Base-by-base conservation (phyloP, 2,113 vertebrate species). In the Crypturellus undulatus region DNA sequence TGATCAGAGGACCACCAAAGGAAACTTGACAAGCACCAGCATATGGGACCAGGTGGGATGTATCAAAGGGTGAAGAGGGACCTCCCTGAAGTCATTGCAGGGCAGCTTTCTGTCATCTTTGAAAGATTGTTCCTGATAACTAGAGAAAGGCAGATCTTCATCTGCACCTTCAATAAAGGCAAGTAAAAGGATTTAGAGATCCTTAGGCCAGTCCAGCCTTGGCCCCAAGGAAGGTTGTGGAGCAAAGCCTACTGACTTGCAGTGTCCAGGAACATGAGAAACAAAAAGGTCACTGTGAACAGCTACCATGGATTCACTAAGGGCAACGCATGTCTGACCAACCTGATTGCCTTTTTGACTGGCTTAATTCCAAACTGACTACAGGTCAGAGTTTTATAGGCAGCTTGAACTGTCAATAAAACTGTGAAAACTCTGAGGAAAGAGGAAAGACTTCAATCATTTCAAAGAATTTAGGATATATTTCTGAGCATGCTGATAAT, bases 1-100 rank as follows among this genome's bases (percentile, higher is more conserved):
- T 13, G 59, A 16, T 20, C 3, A 54, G 84, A 7, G n/a, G 8
- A 49, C 4, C 1, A 1, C 25, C 69, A 40, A 65, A 89, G 26
- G 7, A 34, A 69, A 54, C 0, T 0, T 19, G 36, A 63, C 36
- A 87, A 75, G 1, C 2, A 22, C 15, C 78, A 79, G 13, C 1
- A 8, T 40, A 0, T 54, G 36, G 5, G 16, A 68, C 4, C 64
- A 36, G 30, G 3, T 54, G 30, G 12, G 30, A n/a, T 68, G 30
- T 26, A 7, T 43, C 63, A 40, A 71, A 40, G 12, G 22, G 47
- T 59, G 20, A 22, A 36, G n/a, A 75, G 42, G 20, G 6, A 87
- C 14, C 3, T 58, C 3, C 11, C 42, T 58, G 51, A 85, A 68
- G 26, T 10, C 17, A 54, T 49, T 82, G 8, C 30, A 63, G 63